These are phyloP conservation scores for Desoria tigrina DNA, from an alignment of 2,888 invertebrate genomes.

Conservation along the genomic window DNA sequence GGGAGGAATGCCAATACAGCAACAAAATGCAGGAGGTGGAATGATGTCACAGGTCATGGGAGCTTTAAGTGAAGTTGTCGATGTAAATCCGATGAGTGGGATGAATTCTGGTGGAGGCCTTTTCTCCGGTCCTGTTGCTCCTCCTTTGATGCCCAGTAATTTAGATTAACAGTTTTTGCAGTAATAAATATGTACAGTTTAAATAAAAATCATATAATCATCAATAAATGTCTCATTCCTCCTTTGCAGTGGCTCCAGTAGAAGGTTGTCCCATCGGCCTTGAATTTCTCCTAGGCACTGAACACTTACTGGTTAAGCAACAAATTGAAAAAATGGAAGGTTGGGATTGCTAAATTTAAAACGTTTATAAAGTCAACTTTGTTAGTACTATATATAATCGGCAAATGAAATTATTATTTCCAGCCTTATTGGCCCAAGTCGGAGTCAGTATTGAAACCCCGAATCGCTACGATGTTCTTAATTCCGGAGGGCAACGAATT, in stretches of 20 bases:
- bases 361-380: too few relatives aligned
- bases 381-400: too few relatives aligned
- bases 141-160: slow-evolving; percentile 12
- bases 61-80: slow-evolving; percentile 13
- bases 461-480: slow-evolving; percentile 13
- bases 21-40: slow-evolving; percentile 8
- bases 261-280: slow-evolving; percentile 16
- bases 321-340: slow-evolving; percentile 19
- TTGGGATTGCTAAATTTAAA: too few relatives aligned
- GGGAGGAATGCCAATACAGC: neutral
- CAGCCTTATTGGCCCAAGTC: slow-evolving; percentile 15
- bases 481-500: slow-evolving; percentile 6
- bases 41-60: slow-evolving; percentile 17
- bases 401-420: neutral
- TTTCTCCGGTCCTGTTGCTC: neutral
- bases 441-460: slow-evolving; percentile 15
- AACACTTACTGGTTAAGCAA: slow-evolving; percentile 18
- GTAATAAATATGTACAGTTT: neutral
- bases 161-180: neutral
- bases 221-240: neutral
- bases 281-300: slow-evolving; percentile 13
- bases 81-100: slow-evolving; percentile 14
- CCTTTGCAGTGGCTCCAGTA: slow-evolving; percentile 9
- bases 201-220: neutral
- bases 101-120: slow-evolving; percentile 13